phyloP scores from a whole-genome alignment of 1,140 invertebrate genomes.

The Rhopalosiphum padi region DNA sequence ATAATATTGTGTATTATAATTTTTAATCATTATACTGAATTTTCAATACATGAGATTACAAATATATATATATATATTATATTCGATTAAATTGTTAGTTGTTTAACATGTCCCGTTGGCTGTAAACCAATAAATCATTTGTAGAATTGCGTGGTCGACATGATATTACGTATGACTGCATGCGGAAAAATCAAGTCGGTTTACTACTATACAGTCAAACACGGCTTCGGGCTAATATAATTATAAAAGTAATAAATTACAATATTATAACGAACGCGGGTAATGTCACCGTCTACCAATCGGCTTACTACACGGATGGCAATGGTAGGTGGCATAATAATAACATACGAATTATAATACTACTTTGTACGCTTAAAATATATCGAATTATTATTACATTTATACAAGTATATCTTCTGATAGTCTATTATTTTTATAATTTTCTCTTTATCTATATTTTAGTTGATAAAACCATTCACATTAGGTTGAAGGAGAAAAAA shows the following conservation, averaged over 20 bases:
- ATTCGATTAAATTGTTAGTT: background rate
- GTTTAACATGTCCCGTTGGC: background rate
- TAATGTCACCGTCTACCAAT: background rate
- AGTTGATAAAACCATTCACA: background rate
- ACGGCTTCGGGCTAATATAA: background rate
- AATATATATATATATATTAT: no score
- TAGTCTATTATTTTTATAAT: no score
- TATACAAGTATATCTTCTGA: background rate
- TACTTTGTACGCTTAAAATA: no score
- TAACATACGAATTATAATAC: no score
- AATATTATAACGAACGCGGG: background rate
- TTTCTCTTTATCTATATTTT: background rate
- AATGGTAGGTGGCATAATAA: background rate
- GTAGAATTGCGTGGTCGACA: background rate
- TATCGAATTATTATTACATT: background rate
- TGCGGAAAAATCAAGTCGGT: background rate
- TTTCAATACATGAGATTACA: background rate
- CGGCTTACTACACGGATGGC: background rate
- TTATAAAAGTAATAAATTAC: background rate
- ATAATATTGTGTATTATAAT: background rate
- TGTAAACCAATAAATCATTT: background rate
- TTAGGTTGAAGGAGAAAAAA: background rate
- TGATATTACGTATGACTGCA: background rate
- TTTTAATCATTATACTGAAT: background rate
- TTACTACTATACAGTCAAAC: background rate